Evolutionary conservation across 1,140 invertebrate genomes (phyloP).

Genomic region (Brachystomella parvula): DNA sequence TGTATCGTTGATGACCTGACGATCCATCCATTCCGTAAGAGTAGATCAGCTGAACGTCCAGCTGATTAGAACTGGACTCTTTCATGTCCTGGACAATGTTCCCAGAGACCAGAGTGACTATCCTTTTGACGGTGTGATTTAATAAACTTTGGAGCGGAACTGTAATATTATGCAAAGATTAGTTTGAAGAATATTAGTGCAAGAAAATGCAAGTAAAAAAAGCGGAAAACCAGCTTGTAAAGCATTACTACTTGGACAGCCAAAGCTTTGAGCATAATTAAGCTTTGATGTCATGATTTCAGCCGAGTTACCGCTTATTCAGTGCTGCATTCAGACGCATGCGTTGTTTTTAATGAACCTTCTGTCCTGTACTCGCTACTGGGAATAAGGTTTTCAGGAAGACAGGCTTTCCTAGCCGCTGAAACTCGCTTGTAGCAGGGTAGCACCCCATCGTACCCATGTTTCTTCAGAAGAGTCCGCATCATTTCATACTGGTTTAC

Average conservation of each 20-base stretch:
- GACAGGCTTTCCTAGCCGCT: not conserved
- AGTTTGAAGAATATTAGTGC: too few species aligned
- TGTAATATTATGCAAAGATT: slow-evolving; percentile 8
- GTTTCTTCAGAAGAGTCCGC: not conserved
- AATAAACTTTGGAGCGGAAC: not conserved
- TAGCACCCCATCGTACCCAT: not conserved
- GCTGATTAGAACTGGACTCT: not conserved
- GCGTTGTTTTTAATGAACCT: not conserved
- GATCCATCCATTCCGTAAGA: slow-evolving; percentile 18
- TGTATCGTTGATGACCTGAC: slow-evolving; percentile 8
- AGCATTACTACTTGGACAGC: too few species aligned
- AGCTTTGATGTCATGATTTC: too few species aligned
- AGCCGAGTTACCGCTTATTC: too few species aligned
- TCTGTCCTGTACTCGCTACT: too few species aligned
- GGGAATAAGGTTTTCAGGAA: too few species aligned
- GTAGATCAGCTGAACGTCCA: not conserved
- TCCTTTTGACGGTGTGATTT: not conserved
- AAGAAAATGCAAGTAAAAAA: too few species aligned
- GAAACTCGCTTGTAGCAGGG: not conserved
- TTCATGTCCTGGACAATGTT: not conserved
- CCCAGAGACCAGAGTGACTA: not conserved
- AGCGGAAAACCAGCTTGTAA: too few species aligned
- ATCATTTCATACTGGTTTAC: not conserved
- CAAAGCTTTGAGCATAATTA: too few species aligned
- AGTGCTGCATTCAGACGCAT: not conserved